A percentile compares a stretch with the other conserved stretches of the same genome.
These are phyloP conservation scores for Apodemia zela DNA, from an alignment of 2,888 invertebrate genomes.

Conservation along the genomic window DNA sequence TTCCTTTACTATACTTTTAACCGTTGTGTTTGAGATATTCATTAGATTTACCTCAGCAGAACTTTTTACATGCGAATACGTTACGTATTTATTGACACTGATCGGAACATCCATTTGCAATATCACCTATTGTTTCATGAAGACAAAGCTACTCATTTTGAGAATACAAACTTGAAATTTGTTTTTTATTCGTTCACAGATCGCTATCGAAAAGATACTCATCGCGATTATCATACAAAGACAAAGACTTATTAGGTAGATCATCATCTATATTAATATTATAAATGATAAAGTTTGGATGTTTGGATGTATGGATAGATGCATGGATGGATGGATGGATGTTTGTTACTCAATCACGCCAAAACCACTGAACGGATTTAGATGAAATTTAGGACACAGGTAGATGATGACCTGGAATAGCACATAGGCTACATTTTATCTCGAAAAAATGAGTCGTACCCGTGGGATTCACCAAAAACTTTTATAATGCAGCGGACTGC, in stretches of 20 bases:
- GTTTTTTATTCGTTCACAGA: constrained; percentile 30
- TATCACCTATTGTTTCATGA: constrained; percentile 55
- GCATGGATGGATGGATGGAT: no score
- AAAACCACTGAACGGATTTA: no score
- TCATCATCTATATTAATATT: no score
- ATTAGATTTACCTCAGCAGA: background rate
- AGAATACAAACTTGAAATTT: constrained; percentile 31
- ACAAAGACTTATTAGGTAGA: constrained; percentile 19
- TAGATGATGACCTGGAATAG: no score
- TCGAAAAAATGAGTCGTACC: no score
- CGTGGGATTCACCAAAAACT: no score
- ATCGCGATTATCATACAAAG: constrained; percentile 29
- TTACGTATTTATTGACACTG: constrained; percentile 39
- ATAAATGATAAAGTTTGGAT: no score
- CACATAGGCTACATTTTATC: no score
- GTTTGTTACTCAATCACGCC: no score
- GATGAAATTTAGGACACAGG: no score
- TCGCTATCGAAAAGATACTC: constrained; percentile 28
- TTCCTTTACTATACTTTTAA: background rate
- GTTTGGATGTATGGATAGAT: no score
- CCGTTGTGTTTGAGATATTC: background rate
- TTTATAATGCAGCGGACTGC: no score
- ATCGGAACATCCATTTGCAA: constrained; percentile 51
- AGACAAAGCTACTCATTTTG: constrained; percentile 42
- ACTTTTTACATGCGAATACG: constrained; percentile 9